Evolutionary conservation across 2,797 vertebrate genomes (phyloP).

Genomic region (Hafferia zeledoni): DNA sequence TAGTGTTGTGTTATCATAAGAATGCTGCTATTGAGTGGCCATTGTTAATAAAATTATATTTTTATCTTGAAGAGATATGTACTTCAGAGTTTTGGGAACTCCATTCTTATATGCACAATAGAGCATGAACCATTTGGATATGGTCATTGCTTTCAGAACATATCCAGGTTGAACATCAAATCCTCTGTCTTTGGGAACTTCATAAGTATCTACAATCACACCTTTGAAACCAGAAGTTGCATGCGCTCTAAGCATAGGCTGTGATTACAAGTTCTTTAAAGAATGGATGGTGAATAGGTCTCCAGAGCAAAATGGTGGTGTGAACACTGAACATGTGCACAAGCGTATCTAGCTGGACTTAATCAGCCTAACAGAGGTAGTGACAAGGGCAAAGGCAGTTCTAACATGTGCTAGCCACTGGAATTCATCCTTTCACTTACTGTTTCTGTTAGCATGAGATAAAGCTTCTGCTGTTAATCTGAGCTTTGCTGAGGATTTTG

Average conservation of each 20-base stretch:
- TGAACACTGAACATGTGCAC: neutral
- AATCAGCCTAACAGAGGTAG: neutral
- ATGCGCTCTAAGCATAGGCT: neutral
- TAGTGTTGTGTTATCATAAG: neutral
- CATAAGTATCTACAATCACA: neutral
- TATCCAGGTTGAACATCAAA: neutral
- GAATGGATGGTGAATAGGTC: neutral
- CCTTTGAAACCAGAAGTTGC: neutral
- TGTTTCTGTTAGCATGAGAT: neutral
- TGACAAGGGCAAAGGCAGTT: neutral
- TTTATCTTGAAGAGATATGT: neutral
- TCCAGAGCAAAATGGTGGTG: neutral
- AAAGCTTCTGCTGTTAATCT: neutral
- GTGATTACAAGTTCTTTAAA: neutral
- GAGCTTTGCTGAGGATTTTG: neutral
- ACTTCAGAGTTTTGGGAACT: neutral
- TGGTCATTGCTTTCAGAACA: neutral
- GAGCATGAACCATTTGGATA: accelerated
- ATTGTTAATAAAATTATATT: neutral
- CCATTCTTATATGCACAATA: neutral
- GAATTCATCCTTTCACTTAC: neutral
- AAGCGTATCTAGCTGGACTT: neutral
- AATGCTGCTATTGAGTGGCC: neutral
- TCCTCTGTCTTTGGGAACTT: neutral
- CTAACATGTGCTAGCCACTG: neutral